These are phyloP conservation scores for Caloenas nicobarica DNA, from an alignment of 2,113 vertebrate genomes.

Conservation along the genomic window DNA sequence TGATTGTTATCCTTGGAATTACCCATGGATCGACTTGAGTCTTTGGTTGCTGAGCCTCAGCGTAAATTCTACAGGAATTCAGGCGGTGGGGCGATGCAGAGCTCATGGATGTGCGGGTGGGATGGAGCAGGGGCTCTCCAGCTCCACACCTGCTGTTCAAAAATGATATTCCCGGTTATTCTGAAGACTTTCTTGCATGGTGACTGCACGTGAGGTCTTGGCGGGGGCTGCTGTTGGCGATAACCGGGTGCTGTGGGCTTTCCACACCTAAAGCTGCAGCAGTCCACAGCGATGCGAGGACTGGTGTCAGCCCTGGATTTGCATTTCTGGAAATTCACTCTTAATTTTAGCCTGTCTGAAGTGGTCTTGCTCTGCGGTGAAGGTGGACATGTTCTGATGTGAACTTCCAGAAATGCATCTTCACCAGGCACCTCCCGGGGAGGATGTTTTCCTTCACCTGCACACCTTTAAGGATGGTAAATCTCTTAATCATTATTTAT, in stretches of 20 bases:
- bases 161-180: not conserved
- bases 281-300: not conserved
- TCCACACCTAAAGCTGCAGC: not conserved
- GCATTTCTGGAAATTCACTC: slow-evolving; percentile 4
- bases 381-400: not conserved
- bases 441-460: not conserved
- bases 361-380: not conserved
- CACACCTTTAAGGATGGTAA: not conserved
- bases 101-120: not conserved
- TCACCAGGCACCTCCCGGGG: not conserved
- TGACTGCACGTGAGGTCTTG: not conserved
- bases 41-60: not conserved
- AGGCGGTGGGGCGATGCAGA: not conserved
- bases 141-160: not conserved
- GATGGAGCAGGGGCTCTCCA: not conserved
- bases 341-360: not conserved
- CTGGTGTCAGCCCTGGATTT: not conserved
- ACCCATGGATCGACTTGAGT: not conserved
- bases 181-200: not conserved
- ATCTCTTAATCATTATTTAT: not conserved
- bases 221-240: not conserved
- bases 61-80: not conserved
- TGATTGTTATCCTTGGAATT: not conserved
- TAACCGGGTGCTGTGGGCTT: not conserved
- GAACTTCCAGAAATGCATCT: not conserved